Evolutionary conservation across 2,888 invertebrate genomes (phyloP), one percentile per base, ranked within the genome.

Genomic region (Andricus quercusramuli): DNA sequence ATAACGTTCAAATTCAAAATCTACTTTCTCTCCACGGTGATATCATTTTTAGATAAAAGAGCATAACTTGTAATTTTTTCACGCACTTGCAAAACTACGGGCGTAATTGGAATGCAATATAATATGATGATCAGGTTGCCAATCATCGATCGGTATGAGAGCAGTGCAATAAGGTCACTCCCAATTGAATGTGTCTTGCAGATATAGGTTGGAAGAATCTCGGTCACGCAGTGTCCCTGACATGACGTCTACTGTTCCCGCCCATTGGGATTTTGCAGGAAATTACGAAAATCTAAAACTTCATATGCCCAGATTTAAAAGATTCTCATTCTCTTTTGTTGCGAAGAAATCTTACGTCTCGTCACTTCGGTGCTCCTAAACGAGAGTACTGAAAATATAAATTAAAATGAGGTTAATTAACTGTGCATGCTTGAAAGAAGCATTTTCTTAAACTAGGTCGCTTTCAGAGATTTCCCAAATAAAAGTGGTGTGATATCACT

Each of bases 71-170:
- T 15, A 62, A 62, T 47, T 62, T 77, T 80, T 80, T 68, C 80
- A 77, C 32, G 37, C 68, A 65, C 37, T 37, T 22, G 62, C 6
- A 41, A 59, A 80, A 59, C 20, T 76, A 32, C 32, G 78, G 70
- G 62, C 81, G 78, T 82, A 82, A 62, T 62, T 62, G 22, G 25
- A 68, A 78, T 66, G 51, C 77, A 80, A 82, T 81, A 83, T 66
- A 82, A 81, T 82, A 79, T 56, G 78, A 78, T 68, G 79, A 67
- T 74, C 66, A 70, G 68, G 41, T 79, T 80, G 85, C 82, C 81
- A 87, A 86, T 86, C 82, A 90, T 90, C 87, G 89, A 90, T 89
- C 85, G 85, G 84, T 84, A 85, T 81, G 81, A 81, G 80, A 81
- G 79, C 84, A 85, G 76, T 79, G 81, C 85, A 85, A 81, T 82